Conservation (phyloP, 2,797 vertebrate species). For the Hippocampus kuda region DNA sequence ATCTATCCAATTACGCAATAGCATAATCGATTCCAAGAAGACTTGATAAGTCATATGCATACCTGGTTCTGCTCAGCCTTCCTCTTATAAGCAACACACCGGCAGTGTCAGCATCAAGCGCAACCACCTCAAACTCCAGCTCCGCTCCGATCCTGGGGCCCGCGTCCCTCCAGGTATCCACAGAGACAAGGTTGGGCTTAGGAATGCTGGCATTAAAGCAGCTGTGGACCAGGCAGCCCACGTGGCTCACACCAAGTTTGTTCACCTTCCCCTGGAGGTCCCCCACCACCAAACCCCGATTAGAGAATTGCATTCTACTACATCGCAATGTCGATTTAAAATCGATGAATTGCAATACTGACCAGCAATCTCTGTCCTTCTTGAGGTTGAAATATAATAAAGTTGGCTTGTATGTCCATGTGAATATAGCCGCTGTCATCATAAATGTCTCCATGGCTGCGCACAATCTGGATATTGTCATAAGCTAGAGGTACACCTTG, state of each 20-base stretch:
- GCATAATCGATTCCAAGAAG: too few species aligned
- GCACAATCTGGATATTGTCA: constrained; percentile 75
- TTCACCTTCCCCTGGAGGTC: constrained; percentile 80
- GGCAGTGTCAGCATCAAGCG: constrained; percentile 80
- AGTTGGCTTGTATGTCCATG: constrained; percentile 81
- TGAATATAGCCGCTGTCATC: constrained; percentile 91
- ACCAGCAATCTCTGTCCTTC: constrained; percentile 80
- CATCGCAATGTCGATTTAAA: too few species aligned
- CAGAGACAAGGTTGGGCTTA: constrained; percentile 72
- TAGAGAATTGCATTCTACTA: not conserved
- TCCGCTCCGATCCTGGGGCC: constrained; percentile 73
- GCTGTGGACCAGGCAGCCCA: constrained; percentile 88
- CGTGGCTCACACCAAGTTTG: constrained; percentile 81
- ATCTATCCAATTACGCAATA: too few species aligned
- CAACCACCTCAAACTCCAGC: constrained; percentile 79
- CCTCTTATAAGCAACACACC: constrained; percentile 91
- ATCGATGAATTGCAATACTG: constrained; percentile 22
- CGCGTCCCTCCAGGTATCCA: constrained; percentile 73
- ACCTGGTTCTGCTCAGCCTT: constrained; percentile 71
- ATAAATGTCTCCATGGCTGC: constrained; percentile 76
- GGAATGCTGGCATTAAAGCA: constrained; percentile 93
- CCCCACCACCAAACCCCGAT: too few species aligned
- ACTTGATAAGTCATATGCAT: constrained; percentile 5
- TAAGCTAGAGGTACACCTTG: constrained; percentile 88
- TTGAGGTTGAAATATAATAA: constrained; percentile 80